Evolutionary conservation across 2,113 vertebrate genomes (phyloP).

Genomic region (Danio rerio): DNA sequence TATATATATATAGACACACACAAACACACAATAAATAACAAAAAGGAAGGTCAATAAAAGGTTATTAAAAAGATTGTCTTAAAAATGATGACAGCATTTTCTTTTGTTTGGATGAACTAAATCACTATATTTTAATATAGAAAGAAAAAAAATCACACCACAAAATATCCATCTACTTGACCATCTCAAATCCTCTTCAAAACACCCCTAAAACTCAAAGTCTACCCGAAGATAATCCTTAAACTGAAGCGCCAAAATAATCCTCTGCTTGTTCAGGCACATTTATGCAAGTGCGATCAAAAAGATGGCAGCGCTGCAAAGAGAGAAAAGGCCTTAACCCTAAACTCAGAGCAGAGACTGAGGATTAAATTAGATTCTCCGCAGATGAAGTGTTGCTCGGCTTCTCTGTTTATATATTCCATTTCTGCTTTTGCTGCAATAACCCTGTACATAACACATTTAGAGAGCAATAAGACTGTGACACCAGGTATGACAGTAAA

Average conservation of each 20-base stretch:
- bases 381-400: background rate
- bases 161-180: background rate
- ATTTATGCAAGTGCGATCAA: slow-evolving; percentile 19
- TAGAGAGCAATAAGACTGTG: slow-evolving; percentile 36
- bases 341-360: background rate
- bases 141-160: background rate
- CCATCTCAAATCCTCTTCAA: background rate
- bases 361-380: background rate
- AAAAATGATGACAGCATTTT: too few relatives aligned
- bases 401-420: background rate
- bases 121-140: too few relatives aligned
- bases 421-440: slow-evolving; percentile 38
- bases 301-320: slow-evolving; percentile 18
- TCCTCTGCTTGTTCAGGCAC: slow-evolving; percentile 4
- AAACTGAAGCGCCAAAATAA: background rate
- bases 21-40: too few relatives aligned
- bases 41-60: too few relatives aligned
- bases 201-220: background rate
- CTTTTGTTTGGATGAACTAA: too few relatives aligned
- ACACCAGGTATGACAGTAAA: slow-evolving; percentile 49
- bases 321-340: slow-evolving; percentile 10
- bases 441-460: slow-evolving; percentile 43
- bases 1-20: too few relatives aligned
- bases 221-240: background rate
- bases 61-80: too few relatives aligned